Evolutionary conservation across 2,888 invertebrate species (phyloP).

Genomic region (Rutpela maculata): DNA sequence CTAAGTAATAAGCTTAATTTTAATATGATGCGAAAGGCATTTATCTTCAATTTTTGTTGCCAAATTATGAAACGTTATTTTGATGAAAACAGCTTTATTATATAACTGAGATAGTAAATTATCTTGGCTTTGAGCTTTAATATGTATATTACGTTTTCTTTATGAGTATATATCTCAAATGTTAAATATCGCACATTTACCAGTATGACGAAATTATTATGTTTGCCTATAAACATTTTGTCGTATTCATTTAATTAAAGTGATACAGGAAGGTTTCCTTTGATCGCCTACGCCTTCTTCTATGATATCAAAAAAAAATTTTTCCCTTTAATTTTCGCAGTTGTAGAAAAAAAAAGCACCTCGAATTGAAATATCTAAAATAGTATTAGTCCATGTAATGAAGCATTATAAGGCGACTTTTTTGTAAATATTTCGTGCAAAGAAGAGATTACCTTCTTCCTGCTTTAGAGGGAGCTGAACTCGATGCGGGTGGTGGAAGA

Average conservation of each 20-base stretch:
- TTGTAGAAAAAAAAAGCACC: too few relatives aligned
- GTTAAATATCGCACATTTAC: not conserved
- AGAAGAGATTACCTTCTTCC: too few relatives aligned
- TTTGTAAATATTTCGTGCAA: too few relatives aligned
- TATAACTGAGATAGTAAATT: constrained; percentile 20
- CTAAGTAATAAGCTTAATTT: constrained; percentile 17
- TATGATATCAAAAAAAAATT: too few relatives aligned
- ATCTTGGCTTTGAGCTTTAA: not conserved
- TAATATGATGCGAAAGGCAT: constrained; percentile 11
- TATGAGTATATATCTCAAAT: not conserved
- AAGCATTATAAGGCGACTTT: too few relatives aligned
- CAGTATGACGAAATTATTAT: not conserved
- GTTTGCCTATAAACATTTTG: not conserved
- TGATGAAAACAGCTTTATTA: constrained; percentile 11
- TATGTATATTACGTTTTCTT: not conserved
- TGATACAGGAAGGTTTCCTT: not conserved
- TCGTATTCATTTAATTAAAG: not conserved
- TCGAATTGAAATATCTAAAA: too few relatives aligned
- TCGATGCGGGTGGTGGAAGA: too few relatives aligned
- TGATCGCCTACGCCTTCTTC: not conserved
- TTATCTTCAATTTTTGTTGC: constrained; percentile 21
- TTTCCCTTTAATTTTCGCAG: too few relatives aligned
- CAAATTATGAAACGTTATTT: constrained; percentile 11
- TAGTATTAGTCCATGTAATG: too few relatives aligned
- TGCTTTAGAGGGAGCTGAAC: too few relatives aligned